A percentile compares a stretch with the other conserved stretches of the same genome.
These are phyloP conservation scores for Ypsolopha scabrella DNA, from an alignment of 2,888 invertebrate species.

Conservation along the genomic window DNA sequence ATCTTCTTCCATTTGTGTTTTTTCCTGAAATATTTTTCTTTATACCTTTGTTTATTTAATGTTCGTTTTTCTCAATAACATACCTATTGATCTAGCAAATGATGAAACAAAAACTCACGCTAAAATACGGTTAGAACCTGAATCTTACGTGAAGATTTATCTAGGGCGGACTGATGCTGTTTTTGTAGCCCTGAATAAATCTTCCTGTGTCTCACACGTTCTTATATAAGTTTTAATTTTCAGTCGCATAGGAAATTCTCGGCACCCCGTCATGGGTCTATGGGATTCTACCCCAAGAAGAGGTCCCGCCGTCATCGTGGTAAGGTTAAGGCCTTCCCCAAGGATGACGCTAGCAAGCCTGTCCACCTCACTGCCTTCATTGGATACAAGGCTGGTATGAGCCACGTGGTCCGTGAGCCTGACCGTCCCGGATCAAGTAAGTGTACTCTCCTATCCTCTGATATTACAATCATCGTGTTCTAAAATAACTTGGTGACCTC, in stretches of 20 bases:
- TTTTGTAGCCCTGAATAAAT: not conserved
- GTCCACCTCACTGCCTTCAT: conserved; percentile 98
- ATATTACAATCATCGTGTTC: not conserved
- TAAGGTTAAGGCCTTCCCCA: conserved; percentile 99
- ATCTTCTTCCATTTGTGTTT: not conserved
- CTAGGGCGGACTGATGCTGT: conserved; percentile 81
- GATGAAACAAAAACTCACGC: conserved; percentile 73
- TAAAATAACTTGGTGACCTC: no score
- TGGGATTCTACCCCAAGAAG: conserved; percentile 99
- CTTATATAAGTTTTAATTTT: conserved; percentile 25
- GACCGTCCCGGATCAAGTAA: conserved; percentile 98
- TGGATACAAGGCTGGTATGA: conserved; percentile 99
- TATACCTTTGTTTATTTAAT: not conserved
- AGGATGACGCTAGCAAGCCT: conserved; percentile 96
- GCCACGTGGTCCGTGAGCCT: conserved; percentile 98
- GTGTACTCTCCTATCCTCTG: conserved; percentile 39
- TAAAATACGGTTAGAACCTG: conserved; percentile 78
- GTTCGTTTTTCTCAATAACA: not conserved
- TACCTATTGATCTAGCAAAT: conserved; percentile 28
- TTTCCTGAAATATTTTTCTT: not conserved
- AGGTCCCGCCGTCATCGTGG: conserved; percentile 96
- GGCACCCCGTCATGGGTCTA: conserved; percentile 99
- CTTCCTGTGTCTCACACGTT: not conserved
- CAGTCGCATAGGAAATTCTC: conserved; percentile 99
- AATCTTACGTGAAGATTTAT: conserved; percentile 75